Conservation (phyloP, 2,797 vertebrate species). For the Pogonophryne albipinna region DNA sequence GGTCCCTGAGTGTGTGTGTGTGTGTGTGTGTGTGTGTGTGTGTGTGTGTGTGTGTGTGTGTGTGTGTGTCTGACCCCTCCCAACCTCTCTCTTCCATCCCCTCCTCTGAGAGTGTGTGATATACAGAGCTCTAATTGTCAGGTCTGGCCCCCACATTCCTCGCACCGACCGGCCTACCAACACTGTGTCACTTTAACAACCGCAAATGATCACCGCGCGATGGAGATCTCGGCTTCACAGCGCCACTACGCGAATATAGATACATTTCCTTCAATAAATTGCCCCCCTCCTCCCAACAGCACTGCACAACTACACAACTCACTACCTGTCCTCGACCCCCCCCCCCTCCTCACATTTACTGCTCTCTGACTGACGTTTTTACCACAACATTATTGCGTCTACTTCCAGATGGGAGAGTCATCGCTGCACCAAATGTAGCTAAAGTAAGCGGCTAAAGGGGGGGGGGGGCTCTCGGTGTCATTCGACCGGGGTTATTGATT, state of each 20-base stretch:
- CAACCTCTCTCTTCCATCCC: conserved; percentile 58
- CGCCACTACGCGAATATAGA: conserved; percentile 91
- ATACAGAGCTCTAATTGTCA: conserved; percentile 88
- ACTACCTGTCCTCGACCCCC: conserved; percentile 80
- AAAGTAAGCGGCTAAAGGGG: conserved; percentile 48
- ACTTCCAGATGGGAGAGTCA: conserved; percentile 83
- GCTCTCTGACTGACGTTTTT: conserved; percentile 92
- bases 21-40: conserved; percentile 59
- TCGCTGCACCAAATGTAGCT: conserved; percentile 94
- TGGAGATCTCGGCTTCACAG: conserved; percentile 92
- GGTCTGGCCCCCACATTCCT: conserved; percentile 87
- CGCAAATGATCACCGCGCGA: conserved; percentile 93
- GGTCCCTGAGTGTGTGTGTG: conserved; percentile 31
- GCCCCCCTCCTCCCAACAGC: conserved; percentile 24
- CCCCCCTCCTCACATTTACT: conserved; percentile 34
- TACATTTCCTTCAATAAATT: conserved; percentile 95
- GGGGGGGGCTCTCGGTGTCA: too few species aligned
- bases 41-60: conserved; percentile 63
- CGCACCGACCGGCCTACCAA: conserved; percentile 87
- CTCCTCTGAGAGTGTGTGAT: conserved; percentile 79
- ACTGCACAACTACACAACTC: conserved; percentile 58
- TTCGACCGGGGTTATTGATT: too few species aligned
- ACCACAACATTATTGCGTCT: conserved; percentile 94
- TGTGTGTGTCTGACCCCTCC: conserved; percentile 65
- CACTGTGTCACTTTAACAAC: conserved; percentile 95